Percentiles rank a stretch among this genome's conserved stretches.
phyloP scores from a whole-genome alignment of 2,888 invertebrate genomes.

The Lathronympha strigana region DNA sequence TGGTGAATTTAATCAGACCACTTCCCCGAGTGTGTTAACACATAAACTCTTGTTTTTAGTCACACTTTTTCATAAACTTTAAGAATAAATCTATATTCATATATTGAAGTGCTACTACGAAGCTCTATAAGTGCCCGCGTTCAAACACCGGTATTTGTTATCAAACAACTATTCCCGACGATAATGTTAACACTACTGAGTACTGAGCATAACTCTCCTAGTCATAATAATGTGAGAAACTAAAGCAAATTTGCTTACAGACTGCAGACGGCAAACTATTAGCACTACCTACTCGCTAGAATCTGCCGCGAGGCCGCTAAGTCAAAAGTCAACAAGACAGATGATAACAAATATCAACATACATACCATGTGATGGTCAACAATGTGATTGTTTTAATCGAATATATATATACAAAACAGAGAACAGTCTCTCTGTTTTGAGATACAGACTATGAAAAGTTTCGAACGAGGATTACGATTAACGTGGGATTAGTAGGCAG shows the following conservation, averaged over 20 bases:
- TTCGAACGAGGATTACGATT: too few relatives aligned
- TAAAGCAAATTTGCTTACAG: constrained; percentile 12
- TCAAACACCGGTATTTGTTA: not conserved
- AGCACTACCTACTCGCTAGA: not conserved
- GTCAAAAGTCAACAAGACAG: constrained; percentile 72
- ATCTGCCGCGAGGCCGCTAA: constrained; percentile 49
- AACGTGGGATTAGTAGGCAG: too few relatives aligned
- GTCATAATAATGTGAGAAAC: not conserved
- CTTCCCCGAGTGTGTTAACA: not conserved
- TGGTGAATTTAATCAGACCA: not conserved
- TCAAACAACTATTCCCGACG: constrained; percentile 1
- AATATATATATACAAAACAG: too few relatives aligned
- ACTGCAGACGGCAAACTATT: constrained; percentile 9
- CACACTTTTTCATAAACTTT: not conserved
- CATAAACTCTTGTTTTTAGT: not conserved
- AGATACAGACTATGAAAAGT: not conserved
- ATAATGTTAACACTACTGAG: constrained; percentile 31
- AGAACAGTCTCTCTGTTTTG: not conserved
- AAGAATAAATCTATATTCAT: not conserved
- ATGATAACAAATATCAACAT: constrained; percentile 35
- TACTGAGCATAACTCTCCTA: constrained; percentile 14
- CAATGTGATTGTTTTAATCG: constrained; percentile 1
- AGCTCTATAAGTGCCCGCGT: not conserved
- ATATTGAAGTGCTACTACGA: not conserved
- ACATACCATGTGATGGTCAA: constrained; percentile 7